Evolutionary conservation across 2,113 vertebrate genomes (phyloP).

Genomic region (Gracilinanus agilis): DNA sequence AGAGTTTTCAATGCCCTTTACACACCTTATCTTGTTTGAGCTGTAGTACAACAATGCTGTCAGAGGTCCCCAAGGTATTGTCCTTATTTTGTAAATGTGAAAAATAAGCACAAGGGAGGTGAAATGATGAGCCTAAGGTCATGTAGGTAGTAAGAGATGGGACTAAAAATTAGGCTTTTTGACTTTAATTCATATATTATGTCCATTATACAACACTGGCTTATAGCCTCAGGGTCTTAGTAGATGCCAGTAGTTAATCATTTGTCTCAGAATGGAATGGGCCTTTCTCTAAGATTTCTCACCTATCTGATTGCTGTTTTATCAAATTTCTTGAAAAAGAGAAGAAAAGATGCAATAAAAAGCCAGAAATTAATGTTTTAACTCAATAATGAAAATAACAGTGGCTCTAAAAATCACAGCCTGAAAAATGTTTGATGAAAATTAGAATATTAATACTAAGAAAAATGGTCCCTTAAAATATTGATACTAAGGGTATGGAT

Average conservation of each 20-base stretch:
- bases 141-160: neutral
- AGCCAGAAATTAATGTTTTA: neutral
- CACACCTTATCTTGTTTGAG: neutral
- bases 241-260: neutral
- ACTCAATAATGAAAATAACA: slow-evolving; percentile 15
- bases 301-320: neutral
- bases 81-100: neutral
- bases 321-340: too few relatives aligned
- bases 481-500: too few relatives aligned
- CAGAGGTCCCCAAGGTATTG: neutral
- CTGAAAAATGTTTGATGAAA: slow-evolving; percentile 12
- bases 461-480: neutral
- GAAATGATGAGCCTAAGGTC: neutral
- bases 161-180: neutral
- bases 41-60: neutral
- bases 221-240: neutral
- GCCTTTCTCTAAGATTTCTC: neutral
- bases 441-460: neutral
- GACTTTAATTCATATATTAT: neutral
- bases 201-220: neutral
- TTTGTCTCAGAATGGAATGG: neutral
- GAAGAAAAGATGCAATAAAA: too few relatives aligned
- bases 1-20: neutral
- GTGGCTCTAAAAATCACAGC: neutral
- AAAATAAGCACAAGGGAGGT: neutral